These are phyloP conservation scores for Xenotilapia caudafasciata DNA, from an alignment of 2,113 vertebrate genomes.

Conservation along the genomic window DNA sequence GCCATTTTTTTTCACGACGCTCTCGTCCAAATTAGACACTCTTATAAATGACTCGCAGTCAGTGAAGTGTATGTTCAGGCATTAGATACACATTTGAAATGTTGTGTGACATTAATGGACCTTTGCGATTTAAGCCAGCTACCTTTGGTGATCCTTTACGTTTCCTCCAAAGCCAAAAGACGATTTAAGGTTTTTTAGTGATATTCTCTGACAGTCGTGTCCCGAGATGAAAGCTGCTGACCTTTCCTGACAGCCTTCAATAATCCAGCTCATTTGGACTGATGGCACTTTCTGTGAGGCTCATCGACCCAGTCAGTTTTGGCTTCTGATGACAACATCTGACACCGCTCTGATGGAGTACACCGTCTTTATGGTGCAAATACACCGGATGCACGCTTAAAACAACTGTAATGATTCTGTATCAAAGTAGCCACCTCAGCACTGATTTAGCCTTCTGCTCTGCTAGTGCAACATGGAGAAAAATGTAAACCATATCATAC, in stretches of 20 bases:
- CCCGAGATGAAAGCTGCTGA: not conserved
- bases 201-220: not conserved
- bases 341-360: not conserved
- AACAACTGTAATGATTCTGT: not conserved
- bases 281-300: not conserved
- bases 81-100: not conserved
- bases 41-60: not conserved
- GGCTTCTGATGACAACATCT: not conserved
- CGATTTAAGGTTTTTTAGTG: not conserved
- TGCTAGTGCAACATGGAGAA: not conserved
- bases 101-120: not conserved
- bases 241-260: not conserved
- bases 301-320: not conserved
- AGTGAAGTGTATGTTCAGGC: not conserved
- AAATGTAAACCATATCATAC: not conserved
- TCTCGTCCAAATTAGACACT: not conserved
- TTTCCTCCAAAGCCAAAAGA: not conserved
- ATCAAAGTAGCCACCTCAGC: not conserved
- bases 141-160: not conserved
- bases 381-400: not conserved
- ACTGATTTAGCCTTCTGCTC: not conserved
- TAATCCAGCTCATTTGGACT: not conserved
- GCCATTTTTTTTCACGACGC: not conserved
- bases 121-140: not conserved
- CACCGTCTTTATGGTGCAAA: not conserved